Evolutionary conservation across 2,113 vertebrate species (phyloP).

Genomic region (Patagioenas fasciata): DNA sequence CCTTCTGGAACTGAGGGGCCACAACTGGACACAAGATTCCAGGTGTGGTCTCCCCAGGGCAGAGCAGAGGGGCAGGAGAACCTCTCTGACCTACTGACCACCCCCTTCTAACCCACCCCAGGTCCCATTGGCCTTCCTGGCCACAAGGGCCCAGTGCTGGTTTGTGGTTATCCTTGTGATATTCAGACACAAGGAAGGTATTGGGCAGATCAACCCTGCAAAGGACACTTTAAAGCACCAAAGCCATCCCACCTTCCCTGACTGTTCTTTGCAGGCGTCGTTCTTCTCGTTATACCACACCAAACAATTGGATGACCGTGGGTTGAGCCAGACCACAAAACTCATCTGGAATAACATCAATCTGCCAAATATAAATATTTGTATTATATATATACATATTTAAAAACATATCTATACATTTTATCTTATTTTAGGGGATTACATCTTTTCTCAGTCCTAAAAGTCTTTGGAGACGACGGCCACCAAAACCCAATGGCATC

Average conservation of each 20-base stretch:
- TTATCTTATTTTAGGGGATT: neutral
- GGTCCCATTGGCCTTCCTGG: too few species aligned
- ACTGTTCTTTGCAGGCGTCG: neutral
- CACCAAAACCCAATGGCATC: neutral
- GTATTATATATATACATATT: too few species aligned
- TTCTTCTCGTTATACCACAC: neutral
- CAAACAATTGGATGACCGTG: too few species aligned
- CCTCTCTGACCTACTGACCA: too few species aligned
- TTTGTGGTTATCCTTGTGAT: neutral
- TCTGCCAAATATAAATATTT: neutral
- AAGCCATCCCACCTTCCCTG: neutral
- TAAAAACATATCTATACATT: neutral
- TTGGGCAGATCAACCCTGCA: neutral
- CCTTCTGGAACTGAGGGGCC: too few species aligned
- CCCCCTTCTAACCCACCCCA: too few species aligned
- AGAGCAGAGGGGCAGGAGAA: too few species aligned
- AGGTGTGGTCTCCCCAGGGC: too few species aligned
- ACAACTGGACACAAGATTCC: too few species aligned
- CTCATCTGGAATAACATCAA: neutral
- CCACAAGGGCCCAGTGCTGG: too few species aligned
- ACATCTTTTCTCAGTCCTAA: neutral
- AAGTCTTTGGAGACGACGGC: neutral
- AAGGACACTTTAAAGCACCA: neutral
- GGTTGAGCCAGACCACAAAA: neutral
- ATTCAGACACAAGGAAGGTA: neutral